A percentile compares a stretch with the other conserved stretches of the same genome.
Conservation (phyloP, 2,888 invertebrate genomes). For the Hyposoter dolosus region DNA sequence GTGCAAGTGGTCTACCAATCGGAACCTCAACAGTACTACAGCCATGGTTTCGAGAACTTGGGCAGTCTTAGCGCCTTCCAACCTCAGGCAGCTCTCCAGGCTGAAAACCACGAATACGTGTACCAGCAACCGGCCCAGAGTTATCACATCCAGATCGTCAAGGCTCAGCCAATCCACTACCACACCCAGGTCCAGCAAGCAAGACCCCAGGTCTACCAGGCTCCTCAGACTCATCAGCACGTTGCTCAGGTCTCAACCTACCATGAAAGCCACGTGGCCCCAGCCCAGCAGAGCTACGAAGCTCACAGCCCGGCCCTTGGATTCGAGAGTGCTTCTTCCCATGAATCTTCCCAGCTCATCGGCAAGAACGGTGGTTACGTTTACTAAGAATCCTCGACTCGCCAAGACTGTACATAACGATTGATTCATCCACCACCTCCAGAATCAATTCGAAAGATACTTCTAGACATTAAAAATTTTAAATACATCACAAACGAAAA, state of each 20-base stretch:
- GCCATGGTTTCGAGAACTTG: conserved; percentile 20
- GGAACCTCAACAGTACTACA: conserved; percentile 26
- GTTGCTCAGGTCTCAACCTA: conserved; percentile 30
- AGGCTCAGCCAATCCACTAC: neutral
- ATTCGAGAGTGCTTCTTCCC: conserved; percentile 66
- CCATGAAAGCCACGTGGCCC: conserved; percentile 29
- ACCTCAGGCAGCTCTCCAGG: neutral
- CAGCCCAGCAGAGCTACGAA: conserved; percentile 7
- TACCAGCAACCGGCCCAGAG: conserved; percentile 1
- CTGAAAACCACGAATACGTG: neutral
- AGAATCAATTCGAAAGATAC: neutral
- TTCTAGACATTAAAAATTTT: neutral
- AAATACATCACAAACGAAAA: neutral
- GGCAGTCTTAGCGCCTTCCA: neutral
- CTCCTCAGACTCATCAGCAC: neutral
- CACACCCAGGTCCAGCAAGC: neutral
- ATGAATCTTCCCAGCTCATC: conserved; percentile 68
- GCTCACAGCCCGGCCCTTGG: conserved; percentile 62
- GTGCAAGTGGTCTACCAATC: conserved; percentile 18
- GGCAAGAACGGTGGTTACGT: conserved; percentile 80
- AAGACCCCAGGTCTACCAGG: neutral
- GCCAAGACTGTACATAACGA: conserved; percentile 13
- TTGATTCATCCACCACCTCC: neutral
- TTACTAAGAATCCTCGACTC: conserved; percentile 72
- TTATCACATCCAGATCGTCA: conserved; percentile 29